Evolutionary conservation across 1,140 invertebrate genomes (phyloP).

Genomic region (Saccostrea cuccullata): DNA sequence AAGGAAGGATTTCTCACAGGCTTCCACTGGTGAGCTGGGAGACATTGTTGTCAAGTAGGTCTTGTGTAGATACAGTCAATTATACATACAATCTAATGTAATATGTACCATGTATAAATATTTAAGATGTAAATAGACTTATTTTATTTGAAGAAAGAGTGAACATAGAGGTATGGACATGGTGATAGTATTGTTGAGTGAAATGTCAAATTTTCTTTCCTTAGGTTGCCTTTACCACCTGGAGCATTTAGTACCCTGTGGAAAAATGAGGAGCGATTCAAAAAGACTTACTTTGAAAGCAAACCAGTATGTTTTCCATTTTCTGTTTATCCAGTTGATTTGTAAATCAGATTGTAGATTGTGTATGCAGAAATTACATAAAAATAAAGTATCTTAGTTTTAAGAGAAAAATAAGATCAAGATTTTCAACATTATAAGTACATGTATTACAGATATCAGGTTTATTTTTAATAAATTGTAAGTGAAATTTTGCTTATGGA

Average conservation of each 20-base stretch:
- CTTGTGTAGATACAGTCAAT: too few relatives aligned
- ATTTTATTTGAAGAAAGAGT: not conserved
- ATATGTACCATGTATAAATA: too few relatives aligned
- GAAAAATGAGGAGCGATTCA: slow-evolving; percentile 88
- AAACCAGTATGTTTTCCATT: slow-evolving; percentile 58
- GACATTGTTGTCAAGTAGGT: slow-evolving; percentile 87
- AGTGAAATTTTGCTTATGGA: too few relatives aligned
- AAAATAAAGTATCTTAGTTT: too few relatives aligned
- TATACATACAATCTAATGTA: too few relatives aligned
- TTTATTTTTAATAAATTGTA: too few relatives aligned
- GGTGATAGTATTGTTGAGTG: not conserved
- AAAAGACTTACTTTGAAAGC: slow-evolving; percentile 79
- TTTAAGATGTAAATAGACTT: not conserved
- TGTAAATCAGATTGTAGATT: too few relatives aligned
- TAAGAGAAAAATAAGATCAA: too few relatives aligned
- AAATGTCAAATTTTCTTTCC: slow-evolving; percentile 13
- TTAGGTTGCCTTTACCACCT: slow-evolving; percentile 88
- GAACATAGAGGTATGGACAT: not conserved
- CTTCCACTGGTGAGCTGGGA: slow-evolving; percentile 86
- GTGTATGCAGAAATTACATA: too few relatives aligned
- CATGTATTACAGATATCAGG: too few relatives aligned
- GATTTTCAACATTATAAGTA: too few relatives aligned
- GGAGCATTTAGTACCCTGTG: slow-evolving; percentile 91
- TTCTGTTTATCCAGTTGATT: not conserved
- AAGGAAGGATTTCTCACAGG: slow-evolving; percentile 84